Evolutionary conservation across 1,140 invertebrate species (phyloP), one percentile per base, ranked within the genome.

Genomic region (Saccostrea cuccullata): DNA sequence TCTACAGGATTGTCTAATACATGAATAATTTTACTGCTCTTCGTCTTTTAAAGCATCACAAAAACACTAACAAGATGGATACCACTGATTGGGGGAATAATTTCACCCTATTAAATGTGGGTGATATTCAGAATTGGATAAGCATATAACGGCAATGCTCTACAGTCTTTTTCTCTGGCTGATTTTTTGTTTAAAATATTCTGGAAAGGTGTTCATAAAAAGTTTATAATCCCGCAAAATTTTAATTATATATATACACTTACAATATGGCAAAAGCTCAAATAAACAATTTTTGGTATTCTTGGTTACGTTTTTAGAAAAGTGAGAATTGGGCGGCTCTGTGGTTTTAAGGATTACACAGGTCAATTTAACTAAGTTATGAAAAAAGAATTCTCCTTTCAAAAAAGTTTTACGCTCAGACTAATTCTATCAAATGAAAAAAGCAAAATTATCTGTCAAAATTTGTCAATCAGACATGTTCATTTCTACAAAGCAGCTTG

Each of bases 391-490:
- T 67, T 67, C 23, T 20, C 60, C n/a, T 67, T 67, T 67, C 20
- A 20, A 67, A 67, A 47, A 47, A 47, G 9, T 8, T 0, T 47
- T 9, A 47, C 47, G 47, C 47, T 47, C 47, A 5, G 47, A 67
- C 30, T 36, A 0, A 36, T 36, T 36, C 30, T 2, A 67, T n/a
- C 8, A 67, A 67, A 67, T n/a, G 5, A 67, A 67, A 67, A 13
- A 67, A 67, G 17, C 6, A 20, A 36, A 30, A 30, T 77, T 26
- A 26, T 30, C 23, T 77, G 70, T 77, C 70, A 77, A 77, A 77
- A 77, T 12, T 40, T 77, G 70, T 77, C 70, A 77, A 77, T 77
- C 70, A 77, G 30, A 77, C 30, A 64, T 77, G 26, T 77, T 77
- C 70, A 77, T 77, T 77, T 77, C 70, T 30, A 30, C 23, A 77